Evolutionary conservation across 2,888 invertebrate genomes (phyloP), one percentile per base, ranked within the genome.

Genomic region (Erebia ligea): DNA sequence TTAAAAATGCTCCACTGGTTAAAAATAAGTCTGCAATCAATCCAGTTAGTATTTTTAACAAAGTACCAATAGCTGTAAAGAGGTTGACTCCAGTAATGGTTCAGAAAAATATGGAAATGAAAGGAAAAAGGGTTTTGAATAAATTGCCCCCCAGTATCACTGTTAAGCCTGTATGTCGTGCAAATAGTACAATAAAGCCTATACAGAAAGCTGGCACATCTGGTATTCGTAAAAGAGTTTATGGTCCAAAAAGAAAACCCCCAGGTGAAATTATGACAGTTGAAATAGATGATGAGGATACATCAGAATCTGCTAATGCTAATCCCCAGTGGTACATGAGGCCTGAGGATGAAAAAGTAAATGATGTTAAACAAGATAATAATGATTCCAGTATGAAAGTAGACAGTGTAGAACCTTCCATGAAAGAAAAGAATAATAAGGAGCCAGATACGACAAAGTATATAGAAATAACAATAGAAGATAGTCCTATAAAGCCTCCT

Each of bases 401-500:
- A 21, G 19, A 62, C 11, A 64, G 57, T 67, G n/a, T 58, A 56
- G 58, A 62, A 17, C 56, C 59, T 17, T 72, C 64, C 52, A 64
- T 82, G 58, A 85, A 90, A 74, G 76, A 84, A 69, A 76, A 84
- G 73, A 92, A 92, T 76, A 91, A 91, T 78, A 83, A 80, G 75
- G 91, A 92, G 75, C 91, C 91, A 63, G 83, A 85, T 40, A 56
- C 71, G 40, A 67, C 73, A 2, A 82, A 82, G 5, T 83, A 82
- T 74, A 83, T 91, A 68, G 92, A 92, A 84, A 92, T 93, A 25
- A 89, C 86, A 45, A 92, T 93, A 77, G 93, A 93, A 76, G 91
- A 92, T 74, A 93, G 90, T 76, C 92, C 92, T 17, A 77, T 89
- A 5, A 92, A 92, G 78, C 56, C 56, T 54, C 84, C 86, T 69